These are phyloP conservation scores for Bothrops jararaca DNA, from an alignment of 2,113 vertebrate genomes.

Conservation along the genomic window DNA sequence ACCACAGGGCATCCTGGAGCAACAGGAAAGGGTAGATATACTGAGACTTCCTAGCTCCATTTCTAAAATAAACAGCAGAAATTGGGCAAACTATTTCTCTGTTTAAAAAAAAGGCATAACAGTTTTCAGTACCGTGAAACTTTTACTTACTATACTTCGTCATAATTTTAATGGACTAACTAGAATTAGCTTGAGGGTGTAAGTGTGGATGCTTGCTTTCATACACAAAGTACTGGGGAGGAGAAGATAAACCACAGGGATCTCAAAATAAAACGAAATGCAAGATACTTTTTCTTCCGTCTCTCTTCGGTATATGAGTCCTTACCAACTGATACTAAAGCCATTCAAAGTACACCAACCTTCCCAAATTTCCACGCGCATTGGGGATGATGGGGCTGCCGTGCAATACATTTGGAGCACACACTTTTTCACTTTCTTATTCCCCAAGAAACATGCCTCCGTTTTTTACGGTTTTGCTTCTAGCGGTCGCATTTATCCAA, in stretches of 20 bases:
- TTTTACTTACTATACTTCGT: not conserved
- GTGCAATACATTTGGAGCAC: not conserved
- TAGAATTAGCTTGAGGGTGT: not conserved
- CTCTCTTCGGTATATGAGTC: not conserved
- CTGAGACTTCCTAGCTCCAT: not conserved
- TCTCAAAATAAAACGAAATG: not conserved
- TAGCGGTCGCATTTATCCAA: too few relatives aligned
- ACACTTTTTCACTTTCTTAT: not conserved
- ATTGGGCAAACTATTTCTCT: not conserved
- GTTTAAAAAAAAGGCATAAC: too few relatives aligned
- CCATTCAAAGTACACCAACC: not conserved
- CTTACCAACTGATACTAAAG: not conserved
- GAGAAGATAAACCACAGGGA: not conserved
- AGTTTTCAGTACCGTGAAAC: not conserved
- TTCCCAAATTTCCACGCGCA: not conserved
- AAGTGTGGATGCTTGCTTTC: not conserved
- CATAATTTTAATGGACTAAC: not conserved
- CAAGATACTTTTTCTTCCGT: not conserved
- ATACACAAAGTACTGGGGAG: not conserved
- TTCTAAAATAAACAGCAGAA: not conserved
- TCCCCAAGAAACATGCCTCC: not conserved
- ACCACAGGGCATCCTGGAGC: not conserved
- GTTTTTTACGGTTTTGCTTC: not conserved
- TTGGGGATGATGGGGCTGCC: not conserved
- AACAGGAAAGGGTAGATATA: not conserved